Conservation (phyloP, 2,888 invertebrate genomes). For the Danaus chrysippus region DNA sequence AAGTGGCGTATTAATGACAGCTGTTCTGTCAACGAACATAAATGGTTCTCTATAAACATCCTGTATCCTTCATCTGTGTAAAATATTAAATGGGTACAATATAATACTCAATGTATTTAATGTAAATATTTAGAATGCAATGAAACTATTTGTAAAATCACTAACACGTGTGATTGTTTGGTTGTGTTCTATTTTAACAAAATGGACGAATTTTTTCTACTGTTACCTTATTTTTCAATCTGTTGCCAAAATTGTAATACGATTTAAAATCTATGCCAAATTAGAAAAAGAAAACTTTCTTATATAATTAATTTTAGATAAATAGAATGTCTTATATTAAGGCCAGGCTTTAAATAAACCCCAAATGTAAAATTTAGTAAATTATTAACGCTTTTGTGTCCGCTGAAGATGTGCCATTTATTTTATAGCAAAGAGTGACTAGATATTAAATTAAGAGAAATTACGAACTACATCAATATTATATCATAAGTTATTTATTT, state of each 20-base stretch:
- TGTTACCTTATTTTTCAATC: slow-evolving; percentile 42
- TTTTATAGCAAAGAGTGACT: slow-evolving; percentile 36
- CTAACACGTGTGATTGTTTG: slow-evolving; percentile 74
- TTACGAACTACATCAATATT: slow-evolving; percentile 17
- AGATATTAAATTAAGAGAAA: slow-evolving; percentile 27
- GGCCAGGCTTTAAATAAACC: slow-evolving; percentile 47
- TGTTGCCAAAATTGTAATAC: slow-evolving; percentile 35
- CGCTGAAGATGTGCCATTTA: slow-evolving; percentile 48
- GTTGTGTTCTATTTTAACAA: slow-evolving; percentile 72
- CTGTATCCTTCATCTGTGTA: too few relatives aligned
- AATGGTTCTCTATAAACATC: too few relatives aligned
- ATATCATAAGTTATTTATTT: not conserved
- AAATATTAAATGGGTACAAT: too few relatives aligned
- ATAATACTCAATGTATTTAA: slow-evolving; percentile 34
- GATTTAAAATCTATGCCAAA: slow-evolving; percentile 41
- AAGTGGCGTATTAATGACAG: too few relatives aligned
- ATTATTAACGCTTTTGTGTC: slow-evolving; percentile 33
- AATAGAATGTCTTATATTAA: slow-evolving; percentile 54
- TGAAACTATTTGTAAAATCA: slow-evolving; percentile 46
- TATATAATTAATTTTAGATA: slow-evolving; percentile 42
- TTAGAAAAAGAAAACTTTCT: slow-evolving; percentile 38
- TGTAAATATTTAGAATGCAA: slow-evolving; percentile 33
- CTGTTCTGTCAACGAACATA: too few relatives aligned
- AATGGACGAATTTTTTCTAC: slow-evolving; percentile 56
- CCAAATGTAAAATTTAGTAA: slow-evolving; percentile 39